Evolutionary conservation across 2,888 invertebrate genomes (phyloP).

Genomic region (Mythimna pallens): DNA sequence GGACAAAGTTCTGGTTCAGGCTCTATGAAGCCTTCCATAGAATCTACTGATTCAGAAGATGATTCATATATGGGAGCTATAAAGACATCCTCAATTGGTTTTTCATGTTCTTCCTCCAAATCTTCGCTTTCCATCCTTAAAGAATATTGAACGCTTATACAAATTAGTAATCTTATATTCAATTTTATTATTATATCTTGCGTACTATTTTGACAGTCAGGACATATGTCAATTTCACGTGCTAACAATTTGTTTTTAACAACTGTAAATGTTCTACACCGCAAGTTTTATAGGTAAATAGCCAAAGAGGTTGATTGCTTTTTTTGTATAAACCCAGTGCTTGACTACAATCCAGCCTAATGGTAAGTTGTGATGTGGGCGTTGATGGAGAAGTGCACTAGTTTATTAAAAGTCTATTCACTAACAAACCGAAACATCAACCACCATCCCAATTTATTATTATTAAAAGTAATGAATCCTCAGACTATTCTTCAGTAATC

Average conservation of each 20-base stretch:
- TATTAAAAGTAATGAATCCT: too few species aligned
- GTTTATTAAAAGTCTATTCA: too few species aligned
- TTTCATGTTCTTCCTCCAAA: not conserved
- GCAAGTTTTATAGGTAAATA: not conserved
- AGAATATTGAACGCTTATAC: not conserved
- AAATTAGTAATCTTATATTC: not conserved
- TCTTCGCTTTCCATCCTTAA: constrained; percentile 10
- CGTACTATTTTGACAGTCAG: not conserved
- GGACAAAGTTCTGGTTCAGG: constrained; percentile 45
- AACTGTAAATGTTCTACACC: not conserved
- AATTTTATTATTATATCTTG: not conserved
- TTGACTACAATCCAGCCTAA: too few species aligned
- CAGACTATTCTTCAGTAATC: too few species aligned
- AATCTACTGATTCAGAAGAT: constrained; percentile 63
- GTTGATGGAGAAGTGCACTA: too few species aligned
- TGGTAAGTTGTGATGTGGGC: too few species aligned
- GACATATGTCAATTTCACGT: constrained; percentile 23
- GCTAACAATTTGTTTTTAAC: not conserved
- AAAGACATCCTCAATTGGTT: constrained; percentile 24
- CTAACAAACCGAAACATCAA: too few species aligned
- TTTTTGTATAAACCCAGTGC: too few species aligned
- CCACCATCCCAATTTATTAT: too few species aligned
- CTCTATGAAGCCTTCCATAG: constrained; percentile 64
- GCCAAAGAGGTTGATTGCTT: not conserved
- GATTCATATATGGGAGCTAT: constrained; percentile 29